A percentile compares a stretch with the other conserved stretches of the same genome.
Evolutionary conservation across 2,113 vertebrate genomes (phyloP).

Genomic region (Aramus guarauna): DNA sequence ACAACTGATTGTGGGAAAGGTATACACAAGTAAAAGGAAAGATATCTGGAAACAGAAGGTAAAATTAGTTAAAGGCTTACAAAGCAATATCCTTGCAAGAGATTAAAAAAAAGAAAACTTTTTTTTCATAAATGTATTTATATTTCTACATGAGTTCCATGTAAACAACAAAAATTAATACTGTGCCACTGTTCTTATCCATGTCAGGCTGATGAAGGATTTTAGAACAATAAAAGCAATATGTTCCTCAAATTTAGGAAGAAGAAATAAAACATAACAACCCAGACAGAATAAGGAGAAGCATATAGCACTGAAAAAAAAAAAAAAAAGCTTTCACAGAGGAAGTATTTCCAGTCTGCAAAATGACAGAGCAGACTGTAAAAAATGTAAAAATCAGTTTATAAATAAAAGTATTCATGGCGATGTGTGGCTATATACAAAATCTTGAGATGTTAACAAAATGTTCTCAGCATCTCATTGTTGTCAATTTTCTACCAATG

Average conservation of each 20-base stretch:
- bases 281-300: background rate
- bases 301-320: background rate
- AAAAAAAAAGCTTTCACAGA: background rate
- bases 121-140: background rate
- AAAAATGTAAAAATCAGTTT: background rate
- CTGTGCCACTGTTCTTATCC: accelerated
- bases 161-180: background rate
- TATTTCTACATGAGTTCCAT: background rate
- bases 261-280: background rate
- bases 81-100: background rate
- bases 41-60: background rate
- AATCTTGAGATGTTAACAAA: background rate
- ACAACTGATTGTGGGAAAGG: background rate
- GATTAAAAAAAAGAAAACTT: background rate
- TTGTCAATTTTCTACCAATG: background rate
- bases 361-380: background rate
- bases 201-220: background rate
- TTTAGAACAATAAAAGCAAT: background rate
- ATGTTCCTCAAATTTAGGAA: background rate
- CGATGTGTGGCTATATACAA: background rate
- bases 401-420: background rate
- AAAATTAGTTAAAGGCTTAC: background rate
- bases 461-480: background rate
- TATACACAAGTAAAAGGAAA: background rate
- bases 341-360: background rate